Base-by-base conservation (phyloP, 2,113 vertebrate species). In the Tonatia bakeri region DNA sequence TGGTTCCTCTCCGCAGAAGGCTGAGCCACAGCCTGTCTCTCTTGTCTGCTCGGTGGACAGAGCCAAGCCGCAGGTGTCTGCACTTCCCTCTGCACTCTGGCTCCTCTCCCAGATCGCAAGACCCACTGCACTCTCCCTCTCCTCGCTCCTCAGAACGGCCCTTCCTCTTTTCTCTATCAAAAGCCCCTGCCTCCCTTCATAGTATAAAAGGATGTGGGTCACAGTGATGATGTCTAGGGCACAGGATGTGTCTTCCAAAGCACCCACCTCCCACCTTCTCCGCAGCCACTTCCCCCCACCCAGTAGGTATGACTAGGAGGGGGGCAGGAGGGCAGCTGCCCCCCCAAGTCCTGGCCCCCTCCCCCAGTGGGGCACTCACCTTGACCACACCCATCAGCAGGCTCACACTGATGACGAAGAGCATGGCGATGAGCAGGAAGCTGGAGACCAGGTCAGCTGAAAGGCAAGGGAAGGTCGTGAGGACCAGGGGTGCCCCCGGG, bases 351-450 rank as follows among this genome's bases (percentile, higher is more conserved):
- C 40, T 22, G 47, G 31, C 50, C 26, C 52, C 16, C 4, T 7
- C 9, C n/a, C 91, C 28, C 36, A 0, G 2, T 47, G 28, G 26
- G 70, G 9, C 28, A 50, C 72, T 81, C 86, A 99, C 99, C 98
- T 98, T 98, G 87, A 98, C n/a, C 82, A 98, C 98, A 0, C 98
- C 98, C 0, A 98, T 45, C 24, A 99, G 94, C 73, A 98, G 98
- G 77, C 98, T 98, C 95, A 98, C 36, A 87, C 98, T 98, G 97
- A 99, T 98, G 96, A 98, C 0, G 0, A 98, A 98, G 70, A 99
- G 94, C 96, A 98, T 87, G 73, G 87, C 0, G 93, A 99, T 98
- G 96, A 99, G 92, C 97, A 99, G 96, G 93, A 98, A 98, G 86
- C 98, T 98, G 96, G 98, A 98, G 95, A 97, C 11, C 69, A 98